phyloP scores from a whole-genome alignment of 2,888 invertebrate genomes.

The Agelastica alni region DNA sequence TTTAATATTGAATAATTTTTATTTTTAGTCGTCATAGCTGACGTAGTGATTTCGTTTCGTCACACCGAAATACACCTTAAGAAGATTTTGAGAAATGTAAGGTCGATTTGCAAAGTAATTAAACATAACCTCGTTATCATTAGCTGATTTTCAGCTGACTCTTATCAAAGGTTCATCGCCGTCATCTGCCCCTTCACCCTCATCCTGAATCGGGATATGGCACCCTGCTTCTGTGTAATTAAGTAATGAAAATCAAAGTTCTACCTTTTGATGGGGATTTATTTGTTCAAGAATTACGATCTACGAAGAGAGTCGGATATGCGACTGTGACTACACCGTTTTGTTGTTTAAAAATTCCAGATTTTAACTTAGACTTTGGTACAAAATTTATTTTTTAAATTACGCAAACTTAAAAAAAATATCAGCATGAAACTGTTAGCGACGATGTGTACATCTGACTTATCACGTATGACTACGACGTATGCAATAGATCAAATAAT shows the following conservation, averaged over 20 bases:
- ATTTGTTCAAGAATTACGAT: slow-evolving; percentile 53
- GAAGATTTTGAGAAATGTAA: slow-evolving; percentile 32
- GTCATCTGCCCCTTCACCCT: slow-evolving; percentile 32
- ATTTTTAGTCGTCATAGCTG: too few species aligned
- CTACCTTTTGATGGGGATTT: slow-evolving; percentile 52
- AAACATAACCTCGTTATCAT: slow-evolving; percentile 58
- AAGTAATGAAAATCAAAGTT: slow-evolving; percentile 59
- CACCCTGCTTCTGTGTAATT: slow-evolving; percentile 54
- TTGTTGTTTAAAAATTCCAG: background rate
- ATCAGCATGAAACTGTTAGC: too few species aligned
- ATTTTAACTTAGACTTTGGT: too few species aligned
- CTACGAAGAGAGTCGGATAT: slow-evolving; percentile 20
- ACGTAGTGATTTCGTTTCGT: background rate
- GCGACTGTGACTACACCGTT: background rate
- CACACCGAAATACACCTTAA: slow-evolving; percentile 1
- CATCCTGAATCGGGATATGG: slow-evolving; percentile 46
- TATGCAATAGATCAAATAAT: too few species aligned
- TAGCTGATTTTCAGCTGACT: slow-evolving; percentile 52
- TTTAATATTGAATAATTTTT: too few species aligned
- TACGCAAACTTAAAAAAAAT: too few species aligned
- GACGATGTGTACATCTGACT: too few species aligned
- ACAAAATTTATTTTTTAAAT: too few species aligned
- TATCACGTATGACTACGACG: too few species aligned
- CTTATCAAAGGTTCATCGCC: slow-evolving; percentile 51
- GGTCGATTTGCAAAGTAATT: slow-evolving; percentile 52